Base-by-base conservation (phyloP, 2,797 vertebrate species). In the Paguma larvata region DNA sequence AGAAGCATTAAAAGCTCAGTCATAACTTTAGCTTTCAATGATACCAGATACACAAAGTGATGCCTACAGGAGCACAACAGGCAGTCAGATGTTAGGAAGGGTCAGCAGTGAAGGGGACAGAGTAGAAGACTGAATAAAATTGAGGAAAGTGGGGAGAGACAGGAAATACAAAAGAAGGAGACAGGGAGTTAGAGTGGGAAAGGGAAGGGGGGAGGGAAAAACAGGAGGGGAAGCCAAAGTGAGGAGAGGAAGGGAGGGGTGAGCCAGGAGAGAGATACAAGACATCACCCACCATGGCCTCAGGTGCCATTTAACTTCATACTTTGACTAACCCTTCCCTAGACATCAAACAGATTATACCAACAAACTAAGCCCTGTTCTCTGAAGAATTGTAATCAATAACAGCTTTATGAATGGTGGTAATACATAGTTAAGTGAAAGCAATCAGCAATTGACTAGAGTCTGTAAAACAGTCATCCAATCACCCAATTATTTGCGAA, bases 311-410 rank as follows among this genome's bases (percentile, higher is more conserved):
- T 91, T 93, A 77, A 72, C 88, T 53, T 78, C 12, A 32, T 41
- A 32, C 23, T 82, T 85, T 62, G n/a, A 32, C 48, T 56, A 83
- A 78, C 51, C 80, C 72, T 78, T 85, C 34, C 14, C 53, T 82
- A 85, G 63, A 84, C 67, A 70, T 30, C 77, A 89, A 70, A 68
- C 53, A 94, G 84, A 91, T 92, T 62, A 27, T 44, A 91, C 73
- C 73, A 70, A n/a, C n/a, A 30, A 90, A 88, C 23, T 72, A 70
- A 85, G 56, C 63, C 68, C 21, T 85, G 63, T 72, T 93, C 77
- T 85, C 56, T 82, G n/a, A 85, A 78, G 96, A n/a, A 82, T 82
- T 67, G 84, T 46, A 48, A 70, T 89, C 79, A 85, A 25, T 44
- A 85, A 72, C 11, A 86, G n/a, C 41, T 90, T 78, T 85, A 59